Base-by-base conservation (phyloP, 2,797 vertebrate species). In the Rhinella marina region DNA sequence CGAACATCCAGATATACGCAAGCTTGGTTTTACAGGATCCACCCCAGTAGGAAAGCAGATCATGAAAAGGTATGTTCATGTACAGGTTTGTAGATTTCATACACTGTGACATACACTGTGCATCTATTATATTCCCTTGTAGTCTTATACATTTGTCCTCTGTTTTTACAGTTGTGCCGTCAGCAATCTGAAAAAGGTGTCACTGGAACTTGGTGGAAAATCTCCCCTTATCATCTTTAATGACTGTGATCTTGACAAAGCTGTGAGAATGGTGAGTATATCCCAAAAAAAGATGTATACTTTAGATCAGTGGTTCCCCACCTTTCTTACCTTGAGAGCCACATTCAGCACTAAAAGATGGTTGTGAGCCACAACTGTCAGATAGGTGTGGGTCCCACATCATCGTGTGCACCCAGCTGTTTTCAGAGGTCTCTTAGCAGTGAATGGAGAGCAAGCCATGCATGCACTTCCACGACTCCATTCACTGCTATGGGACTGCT, bases 231-330 rank as follows among this genome's bases (percentile, higher is more conserved):
- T 99, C 92, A 98, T 99, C 93, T 99, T 99, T 93, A 95, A 88
- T 0, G 98, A 99, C 95, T 99, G 98, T 90, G 98, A 99, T 92
- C 95, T 99, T 92, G 97, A 98, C 94, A 99, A 97, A 94, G 98
- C 98, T 0, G 97, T 99, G 84, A 95, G 97, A 92, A 98, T 98
- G 98, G 98, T 99, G 93, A 97, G 93, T 52, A 72, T 29, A 83
- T 83, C 7, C 17, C 19, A 13, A n/a, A 41, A 3, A 27, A 16
- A 10, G 0, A 23, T 54, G 9, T 61, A 61, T 27, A 48, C 1
- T 10, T 73, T 1, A 41, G 29, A 48, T 73, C 5, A 50, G 2
- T 16, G 10, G 29, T 21, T 17, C 2, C 32, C 32, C 32, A 41
- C 41, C 41, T 41, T 41, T 41, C 41, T 41, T 6, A 5, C 5